Evolutionary conservation across 2,797 vertebrate genomes (phyloP), one percentile per base, ranked within the genome.

Genomic region (Orientallactaga sibirica): DNA sequence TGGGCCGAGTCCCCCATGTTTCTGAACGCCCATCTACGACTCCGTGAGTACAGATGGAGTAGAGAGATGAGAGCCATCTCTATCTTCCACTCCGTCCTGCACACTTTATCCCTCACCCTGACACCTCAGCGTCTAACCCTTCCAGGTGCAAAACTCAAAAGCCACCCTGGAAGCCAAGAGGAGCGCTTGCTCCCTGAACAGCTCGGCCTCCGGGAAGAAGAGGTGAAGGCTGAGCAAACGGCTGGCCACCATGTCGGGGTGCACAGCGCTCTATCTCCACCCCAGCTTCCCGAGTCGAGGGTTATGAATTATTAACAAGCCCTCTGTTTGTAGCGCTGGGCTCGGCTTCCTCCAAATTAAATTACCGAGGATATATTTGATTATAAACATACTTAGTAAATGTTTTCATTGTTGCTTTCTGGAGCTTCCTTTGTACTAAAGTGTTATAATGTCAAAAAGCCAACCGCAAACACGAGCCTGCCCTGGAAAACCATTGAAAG

Each of bases 381-480:
- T 98, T 97, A 97, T 96, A 96, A 98, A 97, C 97, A 98, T 95
- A 97, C 94, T 98, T 96, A 98, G 96, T 97, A 97, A 97, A 96
- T 98, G 97, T 97, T 96, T 96, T 94, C 96, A 96, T 95, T 98
- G 86, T 93, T 98, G 96, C 86, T 97, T 96, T 96, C 93, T 97
- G 16, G 90, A 79, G 96, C 96, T 96, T 97, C 95, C 95, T 97
- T 97, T 97, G 96, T 97, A 93, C 90, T 66, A 90, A 97, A 97
- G 97, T 96, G 97, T 97, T 96, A 87, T 0, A 37, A 97, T 98
- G 97, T 97, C 97, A 97, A 97, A 97, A 95, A 96, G 95, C 95
- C 96, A 86, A 96, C 96, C 95, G 70, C 97, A 95, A 96, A 96
- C 97, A 96, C 89, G 93, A 96, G 95, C 96, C 95, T 74, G 92